Evolutionary conservation across 2,113 vertebrate species (phyloP).

Genomic region (Leptosomus discolor): DNA sequence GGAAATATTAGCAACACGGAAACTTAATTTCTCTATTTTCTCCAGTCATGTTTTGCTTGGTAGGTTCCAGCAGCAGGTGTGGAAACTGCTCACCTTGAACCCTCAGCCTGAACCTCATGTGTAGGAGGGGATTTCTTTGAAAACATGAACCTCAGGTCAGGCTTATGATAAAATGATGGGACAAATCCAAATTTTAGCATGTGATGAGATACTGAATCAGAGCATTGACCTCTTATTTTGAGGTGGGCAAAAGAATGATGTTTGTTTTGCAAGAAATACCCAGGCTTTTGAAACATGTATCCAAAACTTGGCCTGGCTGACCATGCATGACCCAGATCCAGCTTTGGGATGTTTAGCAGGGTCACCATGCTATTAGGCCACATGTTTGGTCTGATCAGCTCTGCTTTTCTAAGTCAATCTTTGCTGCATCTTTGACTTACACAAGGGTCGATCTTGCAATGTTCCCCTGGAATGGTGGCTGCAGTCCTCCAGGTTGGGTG

Average conservation of each 20-base stretch:
- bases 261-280: not conserved
- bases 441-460: not conserved
- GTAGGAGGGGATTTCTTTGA: not conserved
- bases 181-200: not conserved
- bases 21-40: not conserved
- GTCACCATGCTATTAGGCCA: not conserved
- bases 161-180: not conserved
- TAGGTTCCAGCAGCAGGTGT: not conserved
- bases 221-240: not conserved
- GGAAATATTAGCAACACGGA: not conserved
- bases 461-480: rapidly evolving
- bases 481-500: not conserved
- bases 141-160: not conserved
- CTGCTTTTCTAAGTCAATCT: not conserved
- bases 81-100: not conserved
- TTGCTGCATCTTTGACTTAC: rapidly evolving
- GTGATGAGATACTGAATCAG: not conserved
- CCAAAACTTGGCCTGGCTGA: not conserved
- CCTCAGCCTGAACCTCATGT: not conserved
- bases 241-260: not conserved
- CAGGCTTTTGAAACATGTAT: not conserved
- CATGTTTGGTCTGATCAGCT: not conserved
- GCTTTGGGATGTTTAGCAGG: not conserved
- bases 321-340: rapidly evolving
- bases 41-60: not conserved